phyloP scores from a whole-genome alignment of 2,888 invertebrate species.

The Agonopterix heracliana region DNA sequence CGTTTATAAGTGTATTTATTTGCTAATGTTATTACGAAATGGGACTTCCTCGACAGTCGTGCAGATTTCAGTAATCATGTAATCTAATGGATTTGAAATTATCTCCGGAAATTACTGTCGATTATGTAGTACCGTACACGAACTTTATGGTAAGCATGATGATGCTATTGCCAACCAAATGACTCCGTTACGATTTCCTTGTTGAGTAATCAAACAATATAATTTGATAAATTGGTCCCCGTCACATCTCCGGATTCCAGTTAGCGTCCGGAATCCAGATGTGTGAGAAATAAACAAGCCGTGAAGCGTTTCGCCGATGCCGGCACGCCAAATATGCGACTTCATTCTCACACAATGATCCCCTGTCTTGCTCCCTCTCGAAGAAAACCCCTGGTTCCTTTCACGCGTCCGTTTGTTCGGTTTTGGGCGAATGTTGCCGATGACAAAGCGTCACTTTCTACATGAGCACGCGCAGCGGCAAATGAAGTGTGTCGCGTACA shows the following conservation, averaged over 20 bases:
- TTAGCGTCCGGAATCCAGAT: constrained; percentile 30
- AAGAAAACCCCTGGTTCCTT: constrained; percentile 25
- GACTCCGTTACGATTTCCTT: constrained; percentile 17
- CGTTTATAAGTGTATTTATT: too few species aligned
- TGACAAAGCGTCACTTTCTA: constrained; percentile 70
- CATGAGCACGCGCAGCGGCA: constrained; percentile 64
- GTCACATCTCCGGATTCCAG: constrained; percentile 14
- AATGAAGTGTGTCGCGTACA: constrained; percentile 72
- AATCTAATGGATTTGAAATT: constrained; percentile 36
- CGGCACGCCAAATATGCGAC: constrained; percentile 37
- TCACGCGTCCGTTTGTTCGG: constrained; percentile 43
- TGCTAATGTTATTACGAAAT: too few species aligned
- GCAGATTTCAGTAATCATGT: not conserved
- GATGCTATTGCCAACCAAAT: constrained; percentile 25
- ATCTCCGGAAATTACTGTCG: constrained; percentile 54
- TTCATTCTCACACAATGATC: constrained; percentile 23
- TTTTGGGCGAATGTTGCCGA: constrained; percentile 55
- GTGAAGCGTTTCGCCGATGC: constrained; percentile 33
- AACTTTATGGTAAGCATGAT: constrained; percentile 30
- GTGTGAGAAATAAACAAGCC: constrained; percentile 39
- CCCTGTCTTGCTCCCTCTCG: constrained; percentile 27
- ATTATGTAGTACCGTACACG: constrained; percentile 38
- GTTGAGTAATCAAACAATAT: constrained; percentile 22
- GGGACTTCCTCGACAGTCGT: too few species aligned
- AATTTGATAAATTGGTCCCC: constrained; percentile 15